Percentiles rank a stretch among this genome's conserved stretches.
Conservation (phyloP, 2,797 vertebrate genomes). For the Rhinichthys osculus region DNA sequence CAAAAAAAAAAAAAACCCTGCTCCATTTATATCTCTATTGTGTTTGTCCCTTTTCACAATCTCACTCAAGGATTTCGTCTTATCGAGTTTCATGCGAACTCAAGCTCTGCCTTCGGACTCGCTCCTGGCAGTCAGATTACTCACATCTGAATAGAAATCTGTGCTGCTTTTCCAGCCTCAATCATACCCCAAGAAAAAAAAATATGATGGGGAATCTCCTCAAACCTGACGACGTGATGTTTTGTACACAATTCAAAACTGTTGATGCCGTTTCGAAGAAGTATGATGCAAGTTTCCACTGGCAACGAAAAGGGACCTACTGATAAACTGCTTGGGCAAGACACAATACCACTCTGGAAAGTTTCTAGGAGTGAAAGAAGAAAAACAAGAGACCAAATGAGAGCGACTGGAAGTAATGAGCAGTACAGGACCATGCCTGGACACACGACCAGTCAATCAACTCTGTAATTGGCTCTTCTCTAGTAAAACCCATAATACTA, state of each 20-base stretch:
- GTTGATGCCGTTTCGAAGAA: neutral
- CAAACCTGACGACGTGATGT: neutral
- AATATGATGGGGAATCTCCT: conserved; percentile 12
- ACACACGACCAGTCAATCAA: neutral
- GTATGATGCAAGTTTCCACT: conserved; percentile 10
- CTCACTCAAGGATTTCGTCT: conserved; percentile 30
- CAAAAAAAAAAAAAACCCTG: neutral
- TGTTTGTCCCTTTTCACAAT: conserved; percentile 42
- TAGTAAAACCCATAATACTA: neutral
- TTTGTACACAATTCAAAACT: neutral
- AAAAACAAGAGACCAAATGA: conserved; percentile 3
- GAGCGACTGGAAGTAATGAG: conserved; percentile 25
- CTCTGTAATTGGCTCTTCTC: conserved; percentile 7
- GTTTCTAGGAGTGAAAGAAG: conserved; percentile 11
- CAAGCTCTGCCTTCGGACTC: neutral
- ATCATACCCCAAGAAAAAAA: neutral
- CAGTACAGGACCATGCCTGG: neutral
- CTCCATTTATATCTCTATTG: conserved; percentile 26
- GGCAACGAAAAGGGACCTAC: conserved; percentile 25
- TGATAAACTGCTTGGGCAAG: conserved; percentile 18
- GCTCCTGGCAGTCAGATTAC: conserved; percentile 10
- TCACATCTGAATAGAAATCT: conserved; percentile 49
- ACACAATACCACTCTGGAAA: neutral
- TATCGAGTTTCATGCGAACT: conserved; percentile 46
- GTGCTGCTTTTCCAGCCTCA: conserved; percentile 2